Evolutionary conservation across 2,888 invertebrate species (phyloP), one percentile per base, ranked within the genome.

Genomic region (Diarsia mendica): DNA sequence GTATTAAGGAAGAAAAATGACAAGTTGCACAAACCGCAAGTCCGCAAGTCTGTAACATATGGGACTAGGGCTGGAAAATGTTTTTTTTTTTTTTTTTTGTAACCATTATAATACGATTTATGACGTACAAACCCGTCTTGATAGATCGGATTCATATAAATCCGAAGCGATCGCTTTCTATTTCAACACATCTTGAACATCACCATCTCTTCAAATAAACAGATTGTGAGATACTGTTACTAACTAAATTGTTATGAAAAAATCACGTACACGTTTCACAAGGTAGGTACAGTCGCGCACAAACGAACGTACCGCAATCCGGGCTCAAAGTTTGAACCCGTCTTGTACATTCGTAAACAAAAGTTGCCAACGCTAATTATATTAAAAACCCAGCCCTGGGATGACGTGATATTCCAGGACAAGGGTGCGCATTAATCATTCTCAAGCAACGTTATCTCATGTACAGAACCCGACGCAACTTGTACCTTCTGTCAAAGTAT

Each of bases 391-490:
- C 86, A 75, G 83, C 87, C 85, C 84, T 87, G 89, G 90, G 89
- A 91, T 94, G 94, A 94, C 93, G 92, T 90, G 92, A 90, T 89
- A 88, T 90, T 90, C 89, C 87, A 86, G 91, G 91, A 93, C 91
- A 92, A 91, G 93, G 92, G 92, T 92, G 87, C 90, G 85, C 95
- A 95, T 95, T 94, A 95, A 95, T 95, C 95, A 95, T 94, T 91
- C 88, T 89, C 89, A 90, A 89, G 87, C 86, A 87, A 88, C 91
- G 90, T 90, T 95, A 94, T 94, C 94, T 94, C 90, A 85, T 89
- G 85, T 90, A 90, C 91, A 90, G 90, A 89, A 90, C 87, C 89
- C 87, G 79, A 89, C 86, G 86, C 89, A 88, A 87, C 78, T 85
- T 88, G 88, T 88, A 86, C 89, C 88, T 90, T 89, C 88, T 89